These are phyloP conservation scores for Oithona nana DNA, from an alignment of 2,888 invertebrate species.

Conservation along the genomic window DNA sequence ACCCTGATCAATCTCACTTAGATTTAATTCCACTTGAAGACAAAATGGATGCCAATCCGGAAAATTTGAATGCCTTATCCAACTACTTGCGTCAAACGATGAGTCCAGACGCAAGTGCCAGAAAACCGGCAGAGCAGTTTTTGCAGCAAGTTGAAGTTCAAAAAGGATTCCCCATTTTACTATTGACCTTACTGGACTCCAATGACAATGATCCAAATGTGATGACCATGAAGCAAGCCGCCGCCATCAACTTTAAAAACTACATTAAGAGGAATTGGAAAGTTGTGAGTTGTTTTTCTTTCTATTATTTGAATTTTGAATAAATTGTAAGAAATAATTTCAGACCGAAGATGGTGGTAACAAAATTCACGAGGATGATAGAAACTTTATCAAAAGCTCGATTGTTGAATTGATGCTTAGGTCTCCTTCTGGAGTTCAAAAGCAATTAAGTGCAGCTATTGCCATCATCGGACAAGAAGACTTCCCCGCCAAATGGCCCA, in stretches of 20 bases:
- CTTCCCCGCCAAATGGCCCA: slow-evolving; percentile 92
- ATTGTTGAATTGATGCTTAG: slow-evolving; percentile 83
- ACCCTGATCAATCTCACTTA: no score
- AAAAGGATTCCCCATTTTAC: slow-evolving; percentile 67
- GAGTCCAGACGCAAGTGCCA: slow-evolving; percentile 46
- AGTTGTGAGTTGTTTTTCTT: slow-evolving; percentile 39
- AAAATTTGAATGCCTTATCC: slow-evolving; percentile 57
- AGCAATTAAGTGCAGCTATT: slow-evolving; percentile 84
- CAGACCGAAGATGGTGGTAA: slow-evolving; percentile 47
- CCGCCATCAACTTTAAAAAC: slow-evolving; percentile 89
- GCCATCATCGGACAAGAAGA: slow-evolving; percentile 90
- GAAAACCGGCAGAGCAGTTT: slow-evolving; percentile 60
- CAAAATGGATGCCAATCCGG: slow-evolving; percentile 80
- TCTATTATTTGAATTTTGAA: slow-evolving; percentile 4
- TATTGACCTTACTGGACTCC: slow-evolving; percentile 68
- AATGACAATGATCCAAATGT: slow-evolving; percentile 42
- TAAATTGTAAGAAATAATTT: no score
- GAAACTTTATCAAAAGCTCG: slow-evolving; percentile 56
- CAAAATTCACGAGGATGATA: slow-evolving; percentile 57
- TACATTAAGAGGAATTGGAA: slow-evolving; percentile 90
- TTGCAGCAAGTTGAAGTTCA: slow-evolving; percentile 72
- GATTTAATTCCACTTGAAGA: no score
- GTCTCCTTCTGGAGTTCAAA: slow-evolving; percentile 71
- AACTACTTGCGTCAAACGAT: slow-evolving; percentile 72
- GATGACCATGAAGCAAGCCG: slow-evolving; percentile 62